Evolutionary conservation across 2,888 invertebrate species (phyloP).

Genomic region (Lasioglossum figueresi): DNA sequence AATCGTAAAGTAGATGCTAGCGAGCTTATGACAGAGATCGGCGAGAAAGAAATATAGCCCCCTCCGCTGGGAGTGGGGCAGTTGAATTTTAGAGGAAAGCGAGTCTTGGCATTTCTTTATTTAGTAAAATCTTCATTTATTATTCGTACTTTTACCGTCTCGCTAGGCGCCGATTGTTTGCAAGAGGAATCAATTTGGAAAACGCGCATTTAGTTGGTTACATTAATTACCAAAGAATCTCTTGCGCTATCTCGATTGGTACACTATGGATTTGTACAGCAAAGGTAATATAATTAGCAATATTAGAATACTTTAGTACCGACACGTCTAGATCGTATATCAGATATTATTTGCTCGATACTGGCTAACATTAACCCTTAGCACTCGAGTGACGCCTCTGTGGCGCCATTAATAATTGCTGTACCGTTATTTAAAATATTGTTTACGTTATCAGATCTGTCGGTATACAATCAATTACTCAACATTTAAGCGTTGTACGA

Average conservation of each 20-base stretch:
- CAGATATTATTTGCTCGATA: neutral
- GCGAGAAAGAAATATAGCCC: neutral
- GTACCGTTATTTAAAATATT: too few species aligned
- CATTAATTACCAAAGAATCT: neutral
- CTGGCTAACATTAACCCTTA: neutral
- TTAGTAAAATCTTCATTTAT: neutral
- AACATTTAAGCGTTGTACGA: too few species aligned
- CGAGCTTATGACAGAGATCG: neutral
- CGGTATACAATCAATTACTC: too few species aligned
- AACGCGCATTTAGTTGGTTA: neutral
- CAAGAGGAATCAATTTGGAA: neutral
- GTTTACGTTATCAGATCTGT: too few species aligned
- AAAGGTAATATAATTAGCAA: neutral
- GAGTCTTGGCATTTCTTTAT: conserved; percentile 36
- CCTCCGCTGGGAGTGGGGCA: conserved; percentile 4
- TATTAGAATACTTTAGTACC: neutral
- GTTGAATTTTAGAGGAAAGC: conserved; percentile 50
- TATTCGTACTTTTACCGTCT: neutral
- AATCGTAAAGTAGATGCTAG: neutral
- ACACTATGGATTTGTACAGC: neutral
- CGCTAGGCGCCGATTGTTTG: neutral
- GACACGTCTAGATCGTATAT: neutral
- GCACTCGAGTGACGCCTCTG: too few species aligned
- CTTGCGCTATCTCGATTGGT: neutral
- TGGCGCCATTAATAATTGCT: too few species aligned